These are phyloP conservation scores for Carcharodon carcharias DNA, from an alignment of 2,797 vertebrate genomes.

Conservation along the genomic window DNA sequence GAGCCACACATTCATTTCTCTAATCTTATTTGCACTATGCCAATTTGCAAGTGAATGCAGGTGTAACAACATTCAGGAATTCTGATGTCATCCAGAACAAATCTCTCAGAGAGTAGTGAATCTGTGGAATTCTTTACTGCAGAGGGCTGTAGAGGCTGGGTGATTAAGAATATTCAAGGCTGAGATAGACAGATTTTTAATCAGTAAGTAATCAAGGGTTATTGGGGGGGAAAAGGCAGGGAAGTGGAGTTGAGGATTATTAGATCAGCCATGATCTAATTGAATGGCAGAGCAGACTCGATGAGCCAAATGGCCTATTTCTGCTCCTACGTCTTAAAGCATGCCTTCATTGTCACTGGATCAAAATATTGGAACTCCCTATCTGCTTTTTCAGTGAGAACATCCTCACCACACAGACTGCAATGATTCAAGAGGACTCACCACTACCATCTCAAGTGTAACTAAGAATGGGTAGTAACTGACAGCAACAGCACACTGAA, in stretches of 20 bases:
- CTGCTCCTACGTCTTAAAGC: not conserved
- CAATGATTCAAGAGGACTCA: not conserved
- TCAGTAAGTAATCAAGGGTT: too few species aligned
- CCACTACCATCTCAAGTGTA: not conserved
- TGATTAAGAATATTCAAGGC: too few species aligned
- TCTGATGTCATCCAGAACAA: not conserved
- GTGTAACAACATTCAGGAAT: not conserved
- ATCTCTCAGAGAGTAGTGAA: not conserved
- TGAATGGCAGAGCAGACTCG: too few species aligned
- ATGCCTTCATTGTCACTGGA: not conserved
- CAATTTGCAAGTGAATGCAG: not conserved
- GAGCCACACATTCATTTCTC: too few species aligned
- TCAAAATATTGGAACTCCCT: not conserved
- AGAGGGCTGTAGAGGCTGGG: too few species aligned
- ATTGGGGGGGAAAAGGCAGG: too few species aligned
- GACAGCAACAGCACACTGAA: not conserved
- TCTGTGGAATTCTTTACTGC: too few species aligned
- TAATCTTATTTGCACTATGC: too few species aligned
- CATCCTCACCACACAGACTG: not conserved
- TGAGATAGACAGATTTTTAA: too few species aligned
- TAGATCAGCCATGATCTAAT: too few species aligned
- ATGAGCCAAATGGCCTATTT: too few species aligned
- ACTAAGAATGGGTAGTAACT: not conserved
- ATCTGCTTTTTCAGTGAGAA: not conserved
- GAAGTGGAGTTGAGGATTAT: too few species aligned